Evolutionary conservation across 2,888 invertebrate species (phyloP).

Genomic region (Oegoconia quadripuncta): DNA sequence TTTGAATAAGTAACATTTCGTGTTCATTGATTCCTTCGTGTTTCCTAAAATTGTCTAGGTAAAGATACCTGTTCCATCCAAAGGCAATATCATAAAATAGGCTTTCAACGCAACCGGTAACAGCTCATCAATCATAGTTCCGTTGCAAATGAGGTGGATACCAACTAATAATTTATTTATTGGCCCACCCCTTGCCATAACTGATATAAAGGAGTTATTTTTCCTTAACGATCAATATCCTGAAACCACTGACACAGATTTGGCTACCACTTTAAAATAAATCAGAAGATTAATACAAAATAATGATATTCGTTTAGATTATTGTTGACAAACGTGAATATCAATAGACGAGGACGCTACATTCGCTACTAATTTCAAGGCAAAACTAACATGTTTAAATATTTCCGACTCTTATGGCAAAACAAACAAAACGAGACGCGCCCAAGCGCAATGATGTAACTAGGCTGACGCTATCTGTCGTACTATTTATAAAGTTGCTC

Average conservation of each 20-base stretch:
- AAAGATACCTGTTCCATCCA: too few relatives aligned
- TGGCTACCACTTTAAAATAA: too few relatives aligned
- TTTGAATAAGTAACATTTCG: too few relatives aligned
- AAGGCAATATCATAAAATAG: conserved; percentile 27
- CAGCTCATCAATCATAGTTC: conserved; percentile 59
- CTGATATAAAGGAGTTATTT: conserved; percentile 24
- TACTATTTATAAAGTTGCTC: conserved; percentile 50
- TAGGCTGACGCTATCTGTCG: conserved; percentile 46
- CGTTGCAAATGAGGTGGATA: conserved; percentile 42
- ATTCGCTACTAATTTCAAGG: conserved; percentile 18
- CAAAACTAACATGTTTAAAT: conserved; percentile 27
- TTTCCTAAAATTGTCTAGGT: too few relatives aligned
- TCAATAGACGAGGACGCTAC: neutral
- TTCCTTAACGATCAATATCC: conserved; percentile 20
- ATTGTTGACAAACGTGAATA: too few relatives aligned
- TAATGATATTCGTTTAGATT: too few relatives aligned
- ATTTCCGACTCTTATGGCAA: conserved; percentile 42
- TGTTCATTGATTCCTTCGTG: too few relatives aligned
- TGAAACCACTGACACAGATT: conserved; percentile 4
- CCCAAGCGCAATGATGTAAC: conserved; percentile 59
- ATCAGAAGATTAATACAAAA: too few relatives aligned
- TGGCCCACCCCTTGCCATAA: conserved; percentile 27
- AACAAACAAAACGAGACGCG: conserved; percentile 49
- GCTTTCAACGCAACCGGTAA: conserved; percentile 52
- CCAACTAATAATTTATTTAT: conserved; percentile 32